Evolutionary conservation across 2,113 vertebrate species (phyloP), one percentile per base, ranked within the genome.

Genomic region (Lophius piscatorius): DNA sequence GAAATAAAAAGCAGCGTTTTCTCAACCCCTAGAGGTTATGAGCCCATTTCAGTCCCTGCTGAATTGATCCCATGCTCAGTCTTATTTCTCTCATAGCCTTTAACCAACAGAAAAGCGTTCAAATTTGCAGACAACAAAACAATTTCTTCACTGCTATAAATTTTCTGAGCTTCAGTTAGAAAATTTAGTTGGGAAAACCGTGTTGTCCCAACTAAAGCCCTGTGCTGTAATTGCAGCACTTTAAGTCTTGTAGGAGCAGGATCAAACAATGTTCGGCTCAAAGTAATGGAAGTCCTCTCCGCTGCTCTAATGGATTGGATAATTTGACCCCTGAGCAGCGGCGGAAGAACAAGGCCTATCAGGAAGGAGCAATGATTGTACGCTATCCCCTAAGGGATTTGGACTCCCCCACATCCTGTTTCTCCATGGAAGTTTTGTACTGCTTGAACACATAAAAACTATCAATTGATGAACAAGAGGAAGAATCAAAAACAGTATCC

Each of bases 381-480:
- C 71, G 26, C 40, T 57, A 35, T 74, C 51, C 70, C 66, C 55
- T 3, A 0, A 23, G 75, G 73, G 75, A 67, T 48, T 63, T 60
- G 12, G 74, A 78, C 70, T 82, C 82, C 79, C 85, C 40, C 44
- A 60, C 79, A 62, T 88, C 87, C 84, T 89, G 78, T 85, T 72
- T 78, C 68, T 35, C 59, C 9, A 60, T 63, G 49, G 76, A 11
- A 10, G 11, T 24, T 66, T 66, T 56, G 68, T 74, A 29, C 54
- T 49, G 44, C 57, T 69, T 28, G 23, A 54, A 78, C 64, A 60
- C 38, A 54, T 14, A 33, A 70, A 66, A 47, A 48, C 33, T 47
- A 28, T 77, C 11, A 57, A 49, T 49, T 42, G 38, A 62, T 31
- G 28, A 48, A 16, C 12, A 61, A 13, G 48, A 57, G 28, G 49